Evolutionary conservation across 2,797 vertebrate species (phyloP).

Genomic region (Macropodus opercularis): DNA sequence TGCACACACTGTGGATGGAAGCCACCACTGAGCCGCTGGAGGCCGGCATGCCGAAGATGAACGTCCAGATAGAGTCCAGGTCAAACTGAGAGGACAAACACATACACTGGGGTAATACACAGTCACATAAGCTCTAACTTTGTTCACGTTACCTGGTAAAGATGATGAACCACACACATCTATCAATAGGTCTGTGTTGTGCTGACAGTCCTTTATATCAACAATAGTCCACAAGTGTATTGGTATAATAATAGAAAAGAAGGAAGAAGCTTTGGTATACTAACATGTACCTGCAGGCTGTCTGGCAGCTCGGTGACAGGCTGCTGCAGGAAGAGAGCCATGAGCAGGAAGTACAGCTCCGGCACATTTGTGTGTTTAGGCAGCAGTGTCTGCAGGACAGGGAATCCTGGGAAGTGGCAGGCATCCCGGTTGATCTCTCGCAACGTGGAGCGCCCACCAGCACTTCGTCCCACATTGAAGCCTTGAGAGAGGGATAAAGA

Average conservation of each 20-base stretch:
- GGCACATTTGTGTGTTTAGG: constrained; percentile 98
- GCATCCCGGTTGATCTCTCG: constrained; percentile 97
- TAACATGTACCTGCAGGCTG: constrained; percentile 98
- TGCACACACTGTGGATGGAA: constrained; percentile 93
- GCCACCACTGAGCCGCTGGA: constrained; percentile 91
- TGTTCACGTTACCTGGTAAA: no score
- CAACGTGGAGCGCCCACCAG: constrained; percentile 90
- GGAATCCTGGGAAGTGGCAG: constrained; percentile 96
- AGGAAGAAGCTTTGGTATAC: constrained; percentile 64
- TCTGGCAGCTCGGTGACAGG: constrained; percentile 96
- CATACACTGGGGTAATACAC: constrained; percentile 47
- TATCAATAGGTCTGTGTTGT: no score
- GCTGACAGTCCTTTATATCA: no score
- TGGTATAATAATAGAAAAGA: constrained; percentile 2
- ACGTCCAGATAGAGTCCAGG: constrained; percentile 97
- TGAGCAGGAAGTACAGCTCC: constrained; percentile 97
- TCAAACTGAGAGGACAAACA: constrained; percentile 86
- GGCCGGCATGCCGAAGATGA: constrained; percentile 97
- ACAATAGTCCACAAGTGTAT: no score
- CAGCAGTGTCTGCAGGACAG: constrained; percentile 92
- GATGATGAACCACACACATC: no score
- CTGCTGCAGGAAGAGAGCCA: constrained; percentile 98
- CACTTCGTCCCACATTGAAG: constrained; percentile 96
- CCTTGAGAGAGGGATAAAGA: constrained; percentile 72
- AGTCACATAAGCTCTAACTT: not conserved